These are phyloP conservation scores for Lottia scabra DNA, from an alignment of 2,888 invertebrate species.

Conservation along the genomic window DNA sequence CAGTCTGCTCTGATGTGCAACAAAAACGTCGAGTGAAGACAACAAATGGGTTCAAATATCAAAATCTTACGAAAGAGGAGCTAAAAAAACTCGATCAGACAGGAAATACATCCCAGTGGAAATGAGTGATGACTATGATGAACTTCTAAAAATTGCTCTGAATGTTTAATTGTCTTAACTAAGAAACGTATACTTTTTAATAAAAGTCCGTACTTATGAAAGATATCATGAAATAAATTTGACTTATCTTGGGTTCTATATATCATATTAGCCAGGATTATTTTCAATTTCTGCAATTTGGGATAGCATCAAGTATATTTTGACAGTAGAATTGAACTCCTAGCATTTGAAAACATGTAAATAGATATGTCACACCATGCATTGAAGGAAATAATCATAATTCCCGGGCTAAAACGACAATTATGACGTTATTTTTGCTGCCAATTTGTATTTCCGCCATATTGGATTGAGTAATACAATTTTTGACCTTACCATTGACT, in stretches of 20 bases:
- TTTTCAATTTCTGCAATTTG: too few species aligned
- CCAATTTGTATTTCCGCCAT: background rate
- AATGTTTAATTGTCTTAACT: too few species aligned
- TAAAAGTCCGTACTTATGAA: too few species aligned
- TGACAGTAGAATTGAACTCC: too few species aligned
- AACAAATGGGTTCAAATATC: background rate
- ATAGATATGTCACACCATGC: too few species aligned
- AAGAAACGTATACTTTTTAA: too few species aligned
- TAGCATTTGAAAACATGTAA: too few species aligned
- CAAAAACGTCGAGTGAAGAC: background rate
- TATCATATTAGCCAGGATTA: too few species aligned
- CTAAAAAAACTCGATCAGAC: background rate
- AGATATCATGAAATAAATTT: too few species aligned
- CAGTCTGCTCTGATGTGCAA: background rate
- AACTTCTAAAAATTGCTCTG: background rate
- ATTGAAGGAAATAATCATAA: too few species aligned
- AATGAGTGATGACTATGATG: background rate
- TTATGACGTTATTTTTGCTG: background rate
- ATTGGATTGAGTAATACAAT: background rate
- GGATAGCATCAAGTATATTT: too few species aligned
- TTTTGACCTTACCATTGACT: background rate
- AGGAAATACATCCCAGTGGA: background rate
- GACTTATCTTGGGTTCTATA: too few species aligned
- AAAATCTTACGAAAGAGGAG: background rate
- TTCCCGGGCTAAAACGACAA: background rate